Base-by-base conservation (phyloP, 2,888 invertebrate genomes). In the Apotomis capreana region DNA sequence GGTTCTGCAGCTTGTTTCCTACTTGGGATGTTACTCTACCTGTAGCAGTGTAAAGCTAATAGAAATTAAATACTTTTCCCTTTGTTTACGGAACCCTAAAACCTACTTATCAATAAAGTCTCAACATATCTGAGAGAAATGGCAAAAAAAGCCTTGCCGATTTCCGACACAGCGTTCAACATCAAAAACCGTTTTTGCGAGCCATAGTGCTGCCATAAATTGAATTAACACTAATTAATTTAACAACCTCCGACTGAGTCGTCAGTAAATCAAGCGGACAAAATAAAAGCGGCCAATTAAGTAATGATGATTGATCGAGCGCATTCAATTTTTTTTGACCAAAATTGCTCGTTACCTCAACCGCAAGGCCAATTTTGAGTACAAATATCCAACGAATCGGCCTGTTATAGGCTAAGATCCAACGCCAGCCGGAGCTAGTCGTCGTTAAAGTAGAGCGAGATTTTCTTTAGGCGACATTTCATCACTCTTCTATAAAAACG, bases 291-390 rank as follows among this genome's bases (percentile, higher is more conserved):
- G 26, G 54, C 70, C 73, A 76, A 76, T 75, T 74, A 73, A 72
- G 58, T 64, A 77, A 76, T 74, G 74, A 76, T 77, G 76, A 77
- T 74, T 75, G 73, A 77, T 77, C 70, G 63, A 69, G 49, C 55
- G 60, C 60, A 61, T 64, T 69, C 55, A 69, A 69, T 68, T 70
- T 71, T 75, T 73, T 67, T 52, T 52, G 59, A 36, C 55, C 68
- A 63, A 72, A 51, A 68, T 58, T 64, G 63, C 61, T 57, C 68
- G 51, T 62, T 68, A 54, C 63, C 54, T 58, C 54, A 68, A 68
- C 72, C 68, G 15, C 72, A 76, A 73, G 58, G 69, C 72, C 76
- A 76, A 76, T 75, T 77, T 68, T 62, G 58, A 63, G 62, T 62
- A 68, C 68, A 72, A 72, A 72, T 57, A 65, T 57, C 37, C 59